Conservation (phyloP, 1,140 invertebrate species). For the Octopus sinensis region DNA sequence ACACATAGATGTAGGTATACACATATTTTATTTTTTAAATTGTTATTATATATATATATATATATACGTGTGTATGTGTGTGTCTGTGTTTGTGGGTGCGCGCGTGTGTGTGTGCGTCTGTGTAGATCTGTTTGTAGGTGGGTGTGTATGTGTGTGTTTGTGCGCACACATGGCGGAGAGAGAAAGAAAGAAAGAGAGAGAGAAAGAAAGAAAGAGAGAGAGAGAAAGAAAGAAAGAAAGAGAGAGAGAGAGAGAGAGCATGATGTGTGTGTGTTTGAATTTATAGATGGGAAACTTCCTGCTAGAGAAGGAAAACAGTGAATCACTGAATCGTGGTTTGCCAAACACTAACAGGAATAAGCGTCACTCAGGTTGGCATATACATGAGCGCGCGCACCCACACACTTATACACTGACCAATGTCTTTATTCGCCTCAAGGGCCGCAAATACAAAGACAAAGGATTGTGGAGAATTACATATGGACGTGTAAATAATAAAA, state of each 20-base stretch:
- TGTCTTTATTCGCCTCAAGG: too few relatives aligned
- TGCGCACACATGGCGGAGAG: background rate
- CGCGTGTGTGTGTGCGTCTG: background rate
- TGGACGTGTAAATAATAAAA: too few relatives aligned
- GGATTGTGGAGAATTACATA: too few relatives aligned
- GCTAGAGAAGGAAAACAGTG: background rate
- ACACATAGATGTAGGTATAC: too few relatives aligned
- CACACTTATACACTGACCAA: too few relatives aligned
- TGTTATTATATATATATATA: conserved; percentile 5
- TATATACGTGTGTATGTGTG: background rate
- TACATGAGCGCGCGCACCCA: too few relatives aligned
- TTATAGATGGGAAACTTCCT: background rate
- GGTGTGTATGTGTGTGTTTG: background rate
- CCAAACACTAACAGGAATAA: background rate
- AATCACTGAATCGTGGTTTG: background rate
- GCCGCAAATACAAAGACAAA: too few relatives aligned
- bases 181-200: background rate
- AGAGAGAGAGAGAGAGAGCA: background rate
- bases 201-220: background rate
- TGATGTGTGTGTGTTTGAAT: background rate
- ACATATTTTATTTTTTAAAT: too few relatives aligned
- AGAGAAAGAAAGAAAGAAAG: background rate
- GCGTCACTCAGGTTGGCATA: too few relatives aligned
- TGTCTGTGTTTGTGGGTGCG: background rate
- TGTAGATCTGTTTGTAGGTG: background rate